Evolutionary conservation across 37 sponge, comb jelly and placozoan genomes (phyloP), one percentile per base, ranked within the genome.

Genomic region (Agelas oroides): DNA sequence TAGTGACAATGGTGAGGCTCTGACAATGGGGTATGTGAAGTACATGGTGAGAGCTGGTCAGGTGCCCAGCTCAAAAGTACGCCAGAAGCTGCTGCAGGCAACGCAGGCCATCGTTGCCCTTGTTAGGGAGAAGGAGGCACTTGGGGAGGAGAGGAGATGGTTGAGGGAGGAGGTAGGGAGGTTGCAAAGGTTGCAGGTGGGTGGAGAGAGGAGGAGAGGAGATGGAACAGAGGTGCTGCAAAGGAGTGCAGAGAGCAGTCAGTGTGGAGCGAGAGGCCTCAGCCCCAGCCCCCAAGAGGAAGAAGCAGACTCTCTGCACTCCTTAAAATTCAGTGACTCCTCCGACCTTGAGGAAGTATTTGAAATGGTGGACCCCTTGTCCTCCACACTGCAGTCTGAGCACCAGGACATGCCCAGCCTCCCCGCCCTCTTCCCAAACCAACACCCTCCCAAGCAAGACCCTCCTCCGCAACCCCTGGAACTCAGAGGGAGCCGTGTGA

Each of bases 41-140:
- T 80, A 85, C 60, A 16, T 90, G 69, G 90, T 85, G 61, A 89
- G 59, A 79, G 84, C 79, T n/a, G 3, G 77, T 0, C 53, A 76
- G 5, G 84, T 83, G 15, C 89, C 89, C 1, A 62, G 66, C 20
- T 33, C 54, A 21, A 89, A 90, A 54, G 53, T 84, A 11, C 85
- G 79, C 59, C 59, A 69, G 24, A 90, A 90, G 64, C 81, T 84
- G 64, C 57, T 84, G n/a, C 80, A 85, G 32, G 90, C 90, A 6
- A 90, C 90, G 35, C 74, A 84, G n/a, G 84, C 79, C 24, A 90
- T 90, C 62, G 79, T 90, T 20, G 53, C 74, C 1, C 63, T 90
- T 11, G 80, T 90, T 16, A 65, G 32, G 23, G 81, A 84, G 69
- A 90, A 67, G 60, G 68, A 79, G 41, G 30, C 25, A 19, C 73